Percentiles rank a stretch among this genome's conserved stretches.
phyloP scores from a whole-genome alignment of 2,888 invertebrate genomes.

The Leuctra nigra region DNA sequence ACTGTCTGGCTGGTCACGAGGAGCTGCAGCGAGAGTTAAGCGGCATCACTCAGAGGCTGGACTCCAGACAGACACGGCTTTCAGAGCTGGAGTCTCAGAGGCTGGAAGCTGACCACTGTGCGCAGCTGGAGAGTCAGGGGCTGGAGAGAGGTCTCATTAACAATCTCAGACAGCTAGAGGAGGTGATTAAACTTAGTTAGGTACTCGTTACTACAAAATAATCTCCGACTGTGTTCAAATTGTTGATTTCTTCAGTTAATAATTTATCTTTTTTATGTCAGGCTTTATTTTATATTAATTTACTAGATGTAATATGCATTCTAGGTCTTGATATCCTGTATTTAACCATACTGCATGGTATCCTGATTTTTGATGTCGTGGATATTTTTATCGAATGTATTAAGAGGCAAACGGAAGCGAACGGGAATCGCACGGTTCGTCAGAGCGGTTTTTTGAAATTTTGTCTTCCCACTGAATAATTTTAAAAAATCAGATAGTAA shows the following conservation, averaged over 20 bases:
- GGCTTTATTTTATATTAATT: neutral
- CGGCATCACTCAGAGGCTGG: conserved; percentile 57
- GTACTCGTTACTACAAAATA: too few species aligned
- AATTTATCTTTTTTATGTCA: neutral
- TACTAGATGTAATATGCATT: neutral
- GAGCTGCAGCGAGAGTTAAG: conserved; percentile 67
- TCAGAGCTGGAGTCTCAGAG: conserved; percentile 60
- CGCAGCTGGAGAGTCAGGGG: conserved; percentile 33
- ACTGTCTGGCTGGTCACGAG: conserved; percentile 77
- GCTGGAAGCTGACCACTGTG: conserved; percentile 51
- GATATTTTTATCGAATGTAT: too few species aligned
- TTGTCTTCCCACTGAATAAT: too few species aligned
- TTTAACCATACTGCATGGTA: too few species aligned
- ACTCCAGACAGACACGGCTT: conserved; percentile 56
- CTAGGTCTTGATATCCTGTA: too few species aligned
- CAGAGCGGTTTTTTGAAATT: too few species aligned
- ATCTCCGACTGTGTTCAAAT: too few species aligned
- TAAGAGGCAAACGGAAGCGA: too few species aligned
- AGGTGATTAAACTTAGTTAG: conserved; percentile 41
- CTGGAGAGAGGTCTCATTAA: conserved; percentile 58
- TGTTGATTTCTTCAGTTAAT: too few species aligned
- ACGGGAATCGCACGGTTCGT: too few species aligned
- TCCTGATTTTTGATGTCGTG: too few species aligned
- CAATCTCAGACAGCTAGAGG: conserved; percentile 57
- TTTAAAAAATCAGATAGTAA: too few species aligned